Conservation (phyloP, 64 coral and sea anemone genomes). For the Pocillopora damicornis region DNA sequence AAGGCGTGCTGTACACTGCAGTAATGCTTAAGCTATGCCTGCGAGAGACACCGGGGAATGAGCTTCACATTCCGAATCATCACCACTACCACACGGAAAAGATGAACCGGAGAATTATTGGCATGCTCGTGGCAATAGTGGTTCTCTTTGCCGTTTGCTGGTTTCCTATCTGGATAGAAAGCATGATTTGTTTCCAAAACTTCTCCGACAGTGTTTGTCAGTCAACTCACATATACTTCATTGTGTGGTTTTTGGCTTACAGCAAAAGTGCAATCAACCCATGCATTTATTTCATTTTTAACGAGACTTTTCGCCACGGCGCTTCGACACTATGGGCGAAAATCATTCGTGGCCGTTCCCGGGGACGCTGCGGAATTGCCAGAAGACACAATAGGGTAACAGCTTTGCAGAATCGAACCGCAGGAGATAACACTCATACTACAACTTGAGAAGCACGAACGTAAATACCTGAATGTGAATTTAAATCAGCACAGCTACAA, state of each 20-base stretch:
- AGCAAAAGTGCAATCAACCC: constrained; percentile 59
- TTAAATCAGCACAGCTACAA: neutral
- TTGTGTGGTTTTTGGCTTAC: constrained; percentile 40
- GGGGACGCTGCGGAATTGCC: neutral
- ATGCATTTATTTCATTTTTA: constrained; percentile 49
- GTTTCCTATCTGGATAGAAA: constrained; percentile 49
- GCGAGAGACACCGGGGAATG: constrained; percentile 41
- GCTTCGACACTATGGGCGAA: constrained; percentile 5
- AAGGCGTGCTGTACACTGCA: constrained; percentile 29
- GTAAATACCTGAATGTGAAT: neutral
- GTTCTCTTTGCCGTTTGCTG: constrained; percentile 42
- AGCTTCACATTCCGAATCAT: constrained; percentile 18
- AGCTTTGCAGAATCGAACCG: constrained; percentile 10
- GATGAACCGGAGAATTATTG: constrained; percentile 45
- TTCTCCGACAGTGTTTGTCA: constrained; percentile 12
- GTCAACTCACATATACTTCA: constrained; percentile 1
- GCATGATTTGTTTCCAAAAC: constrained; percentile 33
- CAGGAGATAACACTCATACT: neutral
- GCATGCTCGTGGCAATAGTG: constrained; percentile 43
- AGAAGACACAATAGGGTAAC: neutral
- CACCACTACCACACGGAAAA: constrained; percentile 31
- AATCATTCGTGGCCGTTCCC: constrained; percentile 10
- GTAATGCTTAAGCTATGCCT: constrained; percentile 51
- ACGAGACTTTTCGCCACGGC: constrained; percentile 54
- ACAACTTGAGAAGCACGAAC: neutral